Evolutionary conservation across 1,140 invertebrate genomes (phyloP), one percentile per base, ranked within the genome.

Genomic region (Camponotus vicinus): DNA sequence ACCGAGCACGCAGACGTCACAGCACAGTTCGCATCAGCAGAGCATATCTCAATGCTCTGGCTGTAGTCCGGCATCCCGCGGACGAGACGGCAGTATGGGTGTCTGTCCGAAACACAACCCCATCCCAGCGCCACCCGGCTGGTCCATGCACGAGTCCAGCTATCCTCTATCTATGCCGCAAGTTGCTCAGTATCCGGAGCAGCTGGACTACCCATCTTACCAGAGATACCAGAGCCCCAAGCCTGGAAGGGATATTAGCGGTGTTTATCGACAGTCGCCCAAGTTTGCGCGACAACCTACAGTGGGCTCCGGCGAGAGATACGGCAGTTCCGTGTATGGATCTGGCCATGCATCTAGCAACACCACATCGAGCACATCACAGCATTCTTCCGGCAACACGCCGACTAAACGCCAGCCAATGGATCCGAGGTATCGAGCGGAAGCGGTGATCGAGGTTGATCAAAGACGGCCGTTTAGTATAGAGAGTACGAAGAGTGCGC

Each of bases 401-500:
- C 71, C 49, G 42, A 61, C 15, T 15, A 91, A 88, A 66, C 63
- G 71, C 0, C 86, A 89, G 13, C 70, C 27, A 1, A 9, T 59
- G 18, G 95, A 96, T 69, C 94, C 95, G 32, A 93, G 95, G 75
- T 97, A 96, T 89, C 95, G 95, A 64, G 96, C 97, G 1, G 97
- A 97, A 88, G 96, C 97, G 3, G 96, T 97, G 67, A 97, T 97
- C 71, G 96, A 97, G 85, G 96, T 97, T 94, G 95, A 96, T 59
- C 94, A 96, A 88, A 95, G 96, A 86, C 95, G 97, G 13, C 97
- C 97, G 0, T 97, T 97, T 92, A 97, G 97, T 93, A 96, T 97
- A 70, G 97, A 97, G 86, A 97, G 97, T 15, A 97, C 97, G 11
- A 98, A 98, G 92, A 98, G 98, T 64, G 98, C 98, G 1, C 98